Evolutionary conservation across 2,888 invertebrate species (phyloP), one percentile per base, ranked within the genome.

Genomic region (Malthinus seriepunctatus): DNA sequence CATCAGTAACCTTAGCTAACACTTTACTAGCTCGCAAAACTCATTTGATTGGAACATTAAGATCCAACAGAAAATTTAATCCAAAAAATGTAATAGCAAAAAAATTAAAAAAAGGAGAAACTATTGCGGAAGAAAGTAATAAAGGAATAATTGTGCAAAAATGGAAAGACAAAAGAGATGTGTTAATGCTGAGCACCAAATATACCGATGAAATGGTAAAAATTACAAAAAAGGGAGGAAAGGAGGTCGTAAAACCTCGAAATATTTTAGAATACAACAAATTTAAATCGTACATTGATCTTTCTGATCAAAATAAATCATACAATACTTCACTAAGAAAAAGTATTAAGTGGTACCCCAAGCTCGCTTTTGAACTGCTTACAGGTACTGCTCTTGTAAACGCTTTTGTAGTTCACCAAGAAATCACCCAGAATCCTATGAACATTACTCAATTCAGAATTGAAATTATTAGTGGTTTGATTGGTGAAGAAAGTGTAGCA

Each of bases 71-170:
- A 14, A 39, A 42, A 42, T 10, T 10, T 2, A 51, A 51, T 23
- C 51, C 42, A 2, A 42, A 15, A 42, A n/a, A 51, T 10, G 49
- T 49, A 12, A 9, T 49, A 9, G 9, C 34, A 10, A 9, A 11
- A 37, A 67, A 69, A 58, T 60, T 71, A 51, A 67, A 67, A 58
- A 50, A 47, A 32, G 64, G 64, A 39, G 65, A 70, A 63, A 51
- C 63, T 47, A 62, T 61, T 33, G 66, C 56, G 9, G 62, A 64
- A 56, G 63, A 65, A 53, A 69, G 66, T 49, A 55, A 63, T 38
- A 59, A 62, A 48, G 67, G 62, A 32, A 63, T 65, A 9, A 58
- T 61, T 45, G 54, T 67, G 9, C 44, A 63, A 51, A 69, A 67
- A 51, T 71, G 68, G 67, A 63, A 64, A 48, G 66, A 70, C 48